phyloP scores from a whole-genome alignment of 2,797 vertebrate species.

The Microtus obscurus region DNA sequence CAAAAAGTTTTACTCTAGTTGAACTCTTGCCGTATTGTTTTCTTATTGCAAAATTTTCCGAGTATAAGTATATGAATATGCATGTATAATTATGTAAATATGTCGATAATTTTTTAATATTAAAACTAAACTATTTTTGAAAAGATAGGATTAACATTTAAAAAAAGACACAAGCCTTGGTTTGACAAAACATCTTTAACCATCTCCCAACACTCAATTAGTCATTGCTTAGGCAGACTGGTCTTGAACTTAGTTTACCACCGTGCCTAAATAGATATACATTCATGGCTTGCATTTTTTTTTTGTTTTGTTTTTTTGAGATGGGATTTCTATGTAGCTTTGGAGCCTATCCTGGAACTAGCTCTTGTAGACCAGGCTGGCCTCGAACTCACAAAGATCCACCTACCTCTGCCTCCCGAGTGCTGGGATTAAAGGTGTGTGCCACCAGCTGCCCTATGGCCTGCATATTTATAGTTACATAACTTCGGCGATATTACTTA shows the following conservation, averaged over 20 bases:
- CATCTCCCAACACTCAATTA: background rate
- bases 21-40: conserved; percentile 56
- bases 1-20: conserved; percentile 65
- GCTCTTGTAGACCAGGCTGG: too few relatives aligned
- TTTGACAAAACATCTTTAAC: background rate
- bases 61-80: background rate
- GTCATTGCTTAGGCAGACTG: background rate
- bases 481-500: background rate
- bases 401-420: too few relatives aligned
- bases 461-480: background rate
- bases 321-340: too few relatives aligned
- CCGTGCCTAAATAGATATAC: background rate
- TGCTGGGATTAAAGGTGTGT: too few relatives aligned
- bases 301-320: too few relatives aligned
- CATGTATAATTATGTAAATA: conserved; percentile 36
- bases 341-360: too few relatives aligned
- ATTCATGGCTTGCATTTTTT: conserved; percentile 8
- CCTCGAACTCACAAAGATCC: too few relatives aligned
- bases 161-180: background rate
- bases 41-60: conserved; percentile 55
- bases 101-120: conserved; percentile 21
- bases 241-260: background rate
- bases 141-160: background rate
- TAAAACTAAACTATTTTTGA: background rate
- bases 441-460: too few relatives aligned